Base-by-base conservation (phyloP, 2,113 vertebrate genomes). In the Psittacula cyanocephala region DNA sequence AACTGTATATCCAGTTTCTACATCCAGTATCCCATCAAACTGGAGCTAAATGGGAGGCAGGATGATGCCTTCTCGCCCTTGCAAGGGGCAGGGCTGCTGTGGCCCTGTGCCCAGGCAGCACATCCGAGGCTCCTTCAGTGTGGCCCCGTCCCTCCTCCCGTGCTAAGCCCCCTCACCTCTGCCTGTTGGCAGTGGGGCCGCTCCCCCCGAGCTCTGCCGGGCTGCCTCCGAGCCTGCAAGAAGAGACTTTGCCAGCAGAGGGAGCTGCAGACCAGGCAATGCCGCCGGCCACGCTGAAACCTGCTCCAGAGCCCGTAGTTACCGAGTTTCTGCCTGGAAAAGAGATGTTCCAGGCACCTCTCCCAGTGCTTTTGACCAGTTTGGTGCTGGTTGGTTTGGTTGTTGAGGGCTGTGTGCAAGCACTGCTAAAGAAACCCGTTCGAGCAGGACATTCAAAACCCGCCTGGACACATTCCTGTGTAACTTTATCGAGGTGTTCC, bases 211-310 rank as follows among this genome's bases (percentile, higher is more conserved):
- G 39, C 47, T 33, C 35, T 7, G 65, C 64, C n/a, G 2, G 33
- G 28, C 28, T 11, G 70, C 37, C 59, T 55, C 69, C 3, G 8
- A 59, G 80, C 46, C 16, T 79, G 91, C 86, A 95, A 92, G 46
- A 14, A 71, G 59, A 37, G 43, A 0, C 24, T 75, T 52, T 74
- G 81, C 95, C 97, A 96, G 96, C 91, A 97, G 97, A 95, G 92
- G 96, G 95, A 77, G 49, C 92, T 57, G 55, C 90, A 96, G 76
- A 90, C 87, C 89, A n/a, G 49, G 5, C 10, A 86, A 96, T 94
- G 29, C 15, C 57, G 37, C 17, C 9, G 31, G 59, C 49, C 33
- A 3, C 4, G 2, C 76, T 12, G n/a, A 8, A 62, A 24, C 33
- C 4, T 0, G 3, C 74, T 2, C 9, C 19, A 2, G 29, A n/a